Base-by-base conservation (phyloP, 2,888 invertebrate species). In the Latrodectus elegans region DNA sequence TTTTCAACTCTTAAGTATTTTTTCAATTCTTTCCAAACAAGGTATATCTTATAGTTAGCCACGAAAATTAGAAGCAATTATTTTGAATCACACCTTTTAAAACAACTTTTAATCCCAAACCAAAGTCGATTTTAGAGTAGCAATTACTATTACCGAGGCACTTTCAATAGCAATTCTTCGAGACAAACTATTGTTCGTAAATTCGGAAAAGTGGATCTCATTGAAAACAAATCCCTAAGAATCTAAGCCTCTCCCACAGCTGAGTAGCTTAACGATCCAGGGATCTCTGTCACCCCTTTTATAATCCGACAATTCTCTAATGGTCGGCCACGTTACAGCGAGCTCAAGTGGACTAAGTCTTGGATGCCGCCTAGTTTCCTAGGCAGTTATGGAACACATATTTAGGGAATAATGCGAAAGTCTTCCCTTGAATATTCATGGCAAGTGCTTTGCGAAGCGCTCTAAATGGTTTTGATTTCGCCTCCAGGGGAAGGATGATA, bases 231-330 rank as follows among this genome's bases (percentile, higher is more conserved):
- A 82, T 82, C 82, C 75, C 53, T 70, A 38, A 60, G 75, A 76
- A 75, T 82, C 82, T 82, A 82, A 82, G 68, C 68, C 82, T 74
- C 70, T 82, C 38, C 4, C 38, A 70, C 82, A 75, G 82, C 70
- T 82, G 82, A 82, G 75, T 74, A 65, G 75, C 82, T 82, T 82
- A 82, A 82, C 82, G 82, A 53, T 67, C 73, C 81, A 70, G 22
- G 11, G 67, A 82, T 82, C 82, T 74, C 75, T 75, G 75, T 82
- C 82, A 82, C 49, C 22, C n/a, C 74, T 8, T 60, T 60, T 60
- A 60, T 82, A 82, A 82, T 82, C 82, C 82, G 1, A 1, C 52
- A 60, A 55, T 22, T 52, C 72, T 38, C 51, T 52, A 55, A 26
- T 15, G n/a, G 60, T 60, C 60, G 12, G 10, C 14, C 26, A 15